Evolutionary conservation across 2,888 invertebrate species (phyloP).

Genomic region (Polia nebulosa): DNA sequence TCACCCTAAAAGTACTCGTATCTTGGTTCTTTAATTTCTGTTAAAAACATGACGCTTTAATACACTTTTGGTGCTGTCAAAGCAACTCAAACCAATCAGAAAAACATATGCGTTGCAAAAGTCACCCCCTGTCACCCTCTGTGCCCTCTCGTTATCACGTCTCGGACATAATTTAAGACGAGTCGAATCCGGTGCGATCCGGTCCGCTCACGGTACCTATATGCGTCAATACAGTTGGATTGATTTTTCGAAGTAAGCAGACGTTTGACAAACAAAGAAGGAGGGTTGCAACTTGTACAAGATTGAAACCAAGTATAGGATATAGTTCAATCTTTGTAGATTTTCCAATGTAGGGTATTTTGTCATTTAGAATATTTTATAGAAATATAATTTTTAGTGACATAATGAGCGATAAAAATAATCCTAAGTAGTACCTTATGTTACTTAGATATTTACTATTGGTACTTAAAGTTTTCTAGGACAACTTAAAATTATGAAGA

Average conservation of each 20-base stretch:
- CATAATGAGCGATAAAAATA: too few relatives aligned
- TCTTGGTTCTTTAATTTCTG: not conserved
- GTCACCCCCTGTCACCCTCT: conserved; percentile 17
- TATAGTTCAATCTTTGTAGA: not conserved
- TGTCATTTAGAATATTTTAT: too few relatives aligned
- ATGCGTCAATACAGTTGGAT: conserved; percentile 47
- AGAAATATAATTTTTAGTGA: too few relatives aligned
- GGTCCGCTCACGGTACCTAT: conserved; percentile 25
- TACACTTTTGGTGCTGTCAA: not conserved
- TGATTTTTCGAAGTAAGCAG: conserved; percentile 53
- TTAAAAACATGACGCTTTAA: not conserved
- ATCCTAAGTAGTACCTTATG: too few relatives aligned
- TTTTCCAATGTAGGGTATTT: not conserved
- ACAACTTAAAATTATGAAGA: not conserved
- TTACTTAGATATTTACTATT: not conserved
- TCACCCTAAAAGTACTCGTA: too few relatives aligned
- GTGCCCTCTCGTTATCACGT: conserved; percentile 57
- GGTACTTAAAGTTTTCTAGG: not conserved
- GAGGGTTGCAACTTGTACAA: not conserved
- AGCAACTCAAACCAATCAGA: conserved; percentile 29
- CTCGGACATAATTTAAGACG: conserved; percentile 62
- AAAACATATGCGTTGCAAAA: conserved; percentile 56
- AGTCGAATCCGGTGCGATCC: conserved; percentile 36
- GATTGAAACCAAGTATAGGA: not conserved
- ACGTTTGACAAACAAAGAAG: conserved; percentile 46